phyloP scores from a whole-genome alignment of 2,888 invertebrate species.

The Calephelis perditalis region DNA sequence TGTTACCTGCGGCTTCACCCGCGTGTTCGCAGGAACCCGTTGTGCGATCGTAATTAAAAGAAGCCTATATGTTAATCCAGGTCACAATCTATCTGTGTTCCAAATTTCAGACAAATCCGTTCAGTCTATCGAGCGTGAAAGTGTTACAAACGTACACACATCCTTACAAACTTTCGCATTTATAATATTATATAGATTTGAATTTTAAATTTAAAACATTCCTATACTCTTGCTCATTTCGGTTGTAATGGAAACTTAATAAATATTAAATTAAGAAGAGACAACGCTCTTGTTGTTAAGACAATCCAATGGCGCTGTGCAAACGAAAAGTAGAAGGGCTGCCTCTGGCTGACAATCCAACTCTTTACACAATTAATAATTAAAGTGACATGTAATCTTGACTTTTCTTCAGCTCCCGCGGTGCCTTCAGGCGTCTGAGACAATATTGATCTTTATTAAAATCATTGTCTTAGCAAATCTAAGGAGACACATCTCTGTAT shows the following conservation, averaged over 20 bases:
- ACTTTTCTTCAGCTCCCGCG: constrained; percentile 34
- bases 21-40: no score
- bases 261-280: constrained; percentile 20
- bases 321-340: constrained; percentile 45
- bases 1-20: no score
- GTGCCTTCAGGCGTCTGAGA: constrained; percentile 40
- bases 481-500: constrained; percentile 38
- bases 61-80: no score
- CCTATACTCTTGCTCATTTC: no score
- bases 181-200: no score
- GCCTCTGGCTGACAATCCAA: constrained; percentile 37
- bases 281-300: constrained; percentile 22
- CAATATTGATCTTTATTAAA: constrained; percentile 56
- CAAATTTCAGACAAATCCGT: no score
- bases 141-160: no score
- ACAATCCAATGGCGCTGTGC: constrained; percentile 23
- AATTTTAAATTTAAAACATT: no score
- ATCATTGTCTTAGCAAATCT: constrained; percentile 56
- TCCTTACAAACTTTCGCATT: no score
- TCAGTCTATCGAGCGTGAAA: no score
- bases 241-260: neutral
- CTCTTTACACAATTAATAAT: constrained; percentile 74
- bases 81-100: no score
- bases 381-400: constrained; percentile 60
- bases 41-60: no score